Conservation (phyloP, 2,888 invertebrate species). For the Rhyacophila evoluta region DNA sequence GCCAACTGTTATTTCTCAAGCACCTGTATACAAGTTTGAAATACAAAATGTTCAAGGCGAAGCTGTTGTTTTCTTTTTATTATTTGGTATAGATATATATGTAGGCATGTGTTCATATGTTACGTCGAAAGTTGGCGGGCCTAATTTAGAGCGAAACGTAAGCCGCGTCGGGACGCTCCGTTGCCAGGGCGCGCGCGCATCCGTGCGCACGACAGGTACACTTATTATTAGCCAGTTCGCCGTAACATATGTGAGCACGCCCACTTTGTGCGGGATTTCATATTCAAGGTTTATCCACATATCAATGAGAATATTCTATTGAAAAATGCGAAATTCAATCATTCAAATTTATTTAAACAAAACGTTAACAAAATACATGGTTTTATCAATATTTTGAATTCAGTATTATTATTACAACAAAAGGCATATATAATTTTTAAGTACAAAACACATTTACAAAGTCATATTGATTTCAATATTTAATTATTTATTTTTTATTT, state of each 20-base stretch:
- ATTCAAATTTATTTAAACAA: constrained; percentile 53
- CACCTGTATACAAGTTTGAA: constrained; percentile 28
- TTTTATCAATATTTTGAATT: constrained; percentile 38
- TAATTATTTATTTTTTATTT: constrained; percentile 22
- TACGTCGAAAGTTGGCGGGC: constrained; percentile 31
- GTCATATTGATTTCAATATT: constrained; percentile 22
- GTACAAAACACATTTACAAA: constrained; percentile 23
- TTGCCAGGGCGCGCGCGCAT: constrained; percentile 32
- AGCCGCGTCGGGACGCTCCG: constrained; percentile 25
- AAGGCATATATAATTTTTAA: constrained; percentile 29
- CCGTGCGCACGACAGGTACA: constrained; percentile 36
- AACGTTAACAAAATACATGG: constrained; percentile 48
- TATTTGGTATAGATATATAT: neutral
- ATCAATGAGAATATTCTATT: constrained; percentile 44
- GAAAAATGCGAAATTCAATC: constrained; percentile 53
- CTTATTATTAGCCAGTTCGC: constrained; percentile 25
- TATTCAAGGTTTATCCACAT: constrained; percentile 35
- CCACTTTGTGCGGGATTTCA: neutral
- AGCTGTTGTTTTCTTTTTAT: constrained; percentile 32
- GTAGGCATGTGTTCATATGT: constrained; percentile 20
- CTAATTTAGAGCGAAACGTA: constrained; percentile 40
- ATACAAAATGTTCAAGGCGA: constrained; percentile 35
- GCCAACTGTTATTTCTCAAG: constrained; percentile 9
- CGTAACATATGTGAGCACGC: constrained; percentile 33
- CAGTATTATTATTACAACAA: constrained; percentile 39